phyloP scores from a whole-genome alignment of 2,113 vertebrate species.

The Daphoenositta chrysoptera region DNA sequence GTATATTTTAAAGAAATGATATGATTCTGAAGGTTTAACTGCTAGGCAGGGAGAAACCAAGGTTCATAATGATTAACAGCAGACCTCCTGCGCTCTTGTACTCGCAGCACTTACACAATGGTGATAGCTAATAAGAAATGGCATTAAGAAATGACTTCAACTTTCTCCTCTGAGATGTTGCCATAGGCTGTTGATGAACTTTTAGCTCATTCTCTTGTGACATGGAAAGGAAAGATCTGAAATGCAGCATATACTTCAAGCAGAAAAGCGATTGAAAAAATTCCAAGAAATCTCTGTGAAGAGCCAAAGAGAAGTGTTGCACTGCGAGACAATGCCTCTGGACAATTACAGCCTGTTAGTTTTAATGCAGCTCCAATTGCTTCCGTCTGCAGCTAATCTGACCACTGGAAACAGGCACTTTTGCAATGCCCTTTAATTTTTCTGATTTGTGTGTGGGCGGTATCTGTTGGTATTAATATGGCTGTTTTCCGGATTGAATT shows the following conservation, averaged over 20 bases:
- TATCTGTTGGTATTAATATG: constrained; percentile 16
- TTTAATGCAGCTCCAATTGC: constrained; percentile 37
- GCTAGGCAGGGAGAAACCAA: constrained; percentile 17
- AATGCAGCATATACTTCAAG: constrained; percentile 8
- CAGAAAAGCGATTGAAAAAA: constrained; percentile 17
- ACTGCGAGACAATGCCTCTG: not conserved
- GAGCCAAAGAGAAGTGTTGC: not conserved
- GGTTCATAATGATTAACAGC: constrained; percentile 28
- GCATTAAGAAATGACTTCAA: constrained; percentile 52
- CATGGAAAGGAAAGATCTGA: not conserved
- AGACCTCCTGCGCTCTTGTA: constrained; percentile 18
- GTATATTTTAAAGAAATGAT: constrained; percentile 34
- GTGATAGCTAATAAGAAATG: constrained; percentile 57
- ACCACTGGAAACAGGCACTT: constrained; percentile 17
- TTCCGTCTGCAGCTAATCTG: constrained; percentile 51
- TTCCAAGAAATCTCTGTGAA: constrained; percentile 34
- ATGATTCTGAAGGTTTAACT: constrained; percentile 39
- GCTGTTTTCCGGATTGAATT: constrained; percentile 48
- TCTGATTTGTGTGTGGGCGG: constrained; percentile 10
- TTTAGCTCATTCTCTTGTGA: constrained; percentile 2
- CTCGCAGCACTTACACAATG: constrained; percentile 30
- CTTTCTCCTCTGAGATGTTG: constrained; percentile 48
- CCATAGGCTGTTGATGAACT: constrained; percentile 62
- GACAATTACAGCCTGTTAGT: constrained; percentile 29
- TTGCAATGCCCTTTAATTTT: constrained; percentile 49